These are phyloP conservation scores for Lutjanus erythropterus DNA, from an alignment of 2,113 vertebrate species.

Conservation along the genomic window DNA sequence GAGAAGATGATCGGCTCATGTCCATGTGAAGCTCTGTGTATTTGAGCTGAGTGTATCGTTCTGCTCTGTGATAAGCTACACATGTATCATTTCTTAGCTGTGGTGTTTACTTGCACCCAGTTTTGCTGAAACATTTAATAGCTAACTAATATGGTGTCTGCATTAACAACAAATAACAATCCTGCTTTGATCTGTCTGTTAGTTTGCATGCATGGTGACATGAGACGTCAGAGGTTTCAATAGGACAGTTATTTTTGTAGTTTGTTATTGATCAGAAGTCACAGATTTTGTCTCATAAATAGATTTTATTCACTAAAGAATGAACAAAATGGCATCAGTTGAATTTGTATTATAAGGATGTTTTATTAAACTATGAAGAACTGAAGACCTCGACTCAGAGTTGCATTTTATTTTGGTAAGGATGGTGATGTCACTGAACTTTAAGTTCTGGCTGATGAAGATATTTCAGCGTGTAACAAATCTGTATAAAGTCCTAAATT, in stretches of 20 bases:
- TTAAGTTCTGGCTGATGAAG: not conserved
- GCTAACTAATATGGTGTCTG: conserved; percentile 40
- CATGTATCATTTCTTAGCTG: conserved; percentile 32
- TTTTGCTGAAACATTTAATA: conserved; percentile 23
- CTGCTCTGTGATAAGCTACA: conserved; percentile 36
- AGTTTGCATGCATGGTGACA: conserved; percentile 33
- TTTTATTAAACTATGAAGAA: conserved; percentile 64
- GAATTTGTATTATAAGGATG: conserved; percentile 41
- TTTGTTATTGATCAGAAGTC: conserved; percentile 23
- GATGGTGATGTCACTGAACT: not conserved
- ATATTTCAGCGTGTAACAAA: not conserved
- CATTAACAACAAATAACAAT: conserved; percentile 49
- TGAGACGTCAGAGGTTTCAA: conserved; percentile 6
- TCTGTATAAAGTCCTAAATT: too few species aligned
- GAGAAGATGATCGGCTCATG: conserved; percentile 6
- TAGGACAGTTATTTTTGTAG: conserved; percentile 38
- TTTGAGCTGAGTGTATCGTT: not conserved
- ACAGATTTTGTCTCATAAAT: conserved; percentile 22
- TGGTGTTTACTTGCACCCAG: conserved; percentile 26
- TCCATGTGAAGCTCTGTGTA: conserved; percentile 10
- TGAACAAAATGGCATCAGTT: conserved; percentile 32
- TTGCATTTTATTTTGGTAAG: conserved; percentile 11
- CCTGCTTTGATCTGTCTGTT: conserved; percentile 41
- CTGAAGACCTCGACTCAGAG: not conserved
- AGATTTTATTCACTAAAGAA: conserved; percentile 23